Evolutionary conservation across 1,140 invertebrate species (phyloP), one percentile per base, ranked within the genome.

Genomic region (Drosophila sturtevanti): DNA sequence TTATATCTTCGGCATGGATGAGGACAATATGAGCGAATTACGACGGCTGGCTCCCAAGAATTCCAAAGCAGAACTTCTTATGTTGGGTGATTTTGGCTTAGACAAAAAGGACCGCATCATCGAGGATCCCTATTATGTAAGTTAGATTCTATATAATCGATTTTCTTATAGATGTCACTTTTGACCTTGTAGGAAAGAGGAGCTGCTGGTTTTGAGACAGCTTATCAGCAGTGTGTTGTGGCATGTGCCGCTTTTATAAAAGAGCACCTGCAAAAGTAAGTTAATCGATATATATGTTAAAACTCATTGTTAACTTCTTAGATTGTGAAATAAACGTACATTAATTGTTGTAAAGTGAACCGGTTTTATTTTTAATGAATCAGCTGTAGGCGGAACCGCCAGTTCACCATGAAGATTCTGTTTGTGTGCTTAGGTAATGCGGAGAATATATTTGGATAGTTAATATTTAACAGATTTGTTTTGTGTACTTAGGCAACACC

Each of bases 1-100:
- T 90, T 97, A 94, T 84, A 98, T 98, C 66, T 97, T 98, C 92
- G 97, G 97, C 18, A 98, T 98, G 97, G 97, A 98, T 91, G 93
- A 97, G 62, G 93, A 94, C 14, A 98, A 98, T 87, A 96, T 98
- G 90, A 92, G 91, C 7, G 94, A 95, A 52, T 90, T 98, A 22
- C 94, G 94, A 21, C 89, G 91, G 14, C 92, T 94, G 63, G 94
- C 94, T 65, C 95, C 96, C 5, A 92, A 94, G 63, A 92, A 92
- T 56, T 93, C 92, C 52, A 95, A 94, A 82, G 96, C 97, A 0
- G 94, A 96, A 89, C 93, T 98, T 54, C 92, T 96, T 14, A 90
- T 98, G 22, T 93, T 98, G 37, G 97, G 97, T 21, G 94, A 95
- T 62, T 98, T 95, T 93, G 96, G 98, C 91, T 95, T 97, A 9